Base-by-base conservation (phyloP, 2,888 invertebrate species). In the Bimastos eiseni region DNA sequence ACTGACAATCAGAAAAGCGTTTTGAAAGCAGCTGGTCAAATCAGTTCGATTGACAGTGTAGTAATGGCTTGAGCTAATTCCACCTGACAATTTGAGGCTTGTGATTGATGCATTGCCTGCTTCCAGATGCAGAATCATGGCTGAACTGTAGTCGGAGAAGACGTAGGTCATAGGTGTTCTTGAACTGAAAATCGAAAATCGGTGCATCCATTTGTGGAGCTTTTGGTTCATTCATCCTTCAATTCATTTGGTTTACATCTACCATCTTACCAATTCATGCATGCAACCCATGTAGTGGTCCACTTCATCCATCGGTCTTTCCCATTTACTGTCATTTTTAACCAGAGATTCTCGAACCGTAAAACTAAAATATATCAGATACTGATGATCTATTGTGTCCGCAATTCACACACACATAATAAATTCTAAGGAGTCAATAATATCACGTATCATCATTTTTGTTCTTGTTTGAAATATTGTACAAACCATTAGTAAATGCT, bases 21-120 rank as follows among this genome's bases (percentile, higher is more conserved):
- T 70, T 70, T 70, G n/a, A n/a, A 70, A 70, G 70, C n/a, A n/a
- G n/a, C 70, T 70, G 70, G 70, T n/a, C 70, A 70, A n/a, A 70
- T 70, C 30, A 70, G 70, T 70, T 49, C 30, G 13, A 70, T 11
- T n/a, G n/a, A 70, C 70, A n/a, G 70, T 5, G 70, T n/a, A 70
- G n/a, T 13, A 70, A 70, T 70, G 70, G 70, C 30, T 70, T 30
- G 70, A 70, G 8, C 70, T 70, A n/a, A 70, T 70, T 70, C 70
- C n/a, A n/a, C 2, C 30, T n/a, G 70, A 70, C 70, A 70, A n/a
- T 70, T 70, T 70, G 11, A 70, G 70, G 70, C 70, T n/a, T 70
- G 70, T 70, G 70, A 70, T 70, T 49, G 49, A 49, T 24, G 24
- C 49, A 49, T 24, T 70, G 70, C 70, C n/a, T 17, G 8, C 70